Conservation (phyloP, 2,113 vertebrate species). For the Vireo altiloquus region DNA sequence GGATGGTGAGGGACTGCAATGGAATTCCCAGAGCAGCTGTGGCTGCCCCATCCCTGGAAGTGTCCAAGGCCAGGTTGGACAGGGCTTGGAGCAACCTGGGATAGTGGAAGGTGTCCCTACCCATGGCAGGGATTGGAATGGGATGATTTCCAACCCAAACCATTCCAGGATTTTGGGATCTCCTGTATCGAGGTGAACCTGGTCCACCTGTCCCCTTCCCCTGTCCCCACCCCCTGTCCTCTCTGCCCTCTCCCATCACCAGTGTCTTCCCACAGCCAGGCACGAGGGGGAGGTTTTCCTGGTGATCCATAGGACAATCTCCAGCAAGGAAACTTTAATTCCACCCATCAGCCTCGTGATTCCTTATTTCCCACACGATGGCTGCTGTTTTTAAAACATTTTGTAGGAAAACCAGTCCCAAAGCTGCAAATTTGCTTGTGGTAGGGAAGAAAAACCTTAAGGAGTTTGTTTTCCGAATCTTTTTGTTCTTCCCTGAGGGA, state of each 20-base stretch:
- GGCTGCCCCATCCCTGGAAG: neutral
- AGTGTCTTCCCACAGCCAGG: neutral
- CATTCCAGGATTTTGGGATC: neutral
- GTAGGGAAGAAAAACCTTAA: neutral
- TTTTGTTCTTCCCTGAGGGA: neutral
- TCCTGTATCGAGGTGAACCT: neutral
- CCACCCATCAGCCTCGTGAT: neutral
- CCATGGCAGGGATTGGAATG: neutral
- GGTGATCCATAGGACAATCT: neutral
- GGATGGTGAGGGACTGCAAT: fast-evolving
- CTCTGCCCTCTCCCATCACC: neutral
- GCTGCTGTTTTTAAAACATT: neutral
- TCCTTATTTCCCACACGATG: neutral
- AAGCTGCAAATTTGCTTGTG: neutral
- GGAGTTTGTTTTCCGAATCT: neutral
- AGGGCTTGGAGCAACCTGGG: neutral
- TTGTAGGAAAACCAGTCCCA: neutral
- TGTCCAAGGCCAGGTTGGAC: fast-evolving
- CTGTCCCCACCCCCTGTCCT: neutral
- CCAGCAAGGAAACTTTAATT: neutral
- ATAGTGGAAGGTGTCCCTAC: neutral
- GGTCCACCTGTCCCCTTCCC: neutral
- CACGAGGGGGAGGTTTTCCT: neutral
- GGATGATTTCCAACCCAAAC: neutral
- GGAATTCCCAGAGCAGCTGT: neutral